A percentile compares a stretch with the other conserved stretches of the same genome.
Conservation (phyloP, 1,140 invertebrate species). For the Muscidifurax raptorellus region DNA sequence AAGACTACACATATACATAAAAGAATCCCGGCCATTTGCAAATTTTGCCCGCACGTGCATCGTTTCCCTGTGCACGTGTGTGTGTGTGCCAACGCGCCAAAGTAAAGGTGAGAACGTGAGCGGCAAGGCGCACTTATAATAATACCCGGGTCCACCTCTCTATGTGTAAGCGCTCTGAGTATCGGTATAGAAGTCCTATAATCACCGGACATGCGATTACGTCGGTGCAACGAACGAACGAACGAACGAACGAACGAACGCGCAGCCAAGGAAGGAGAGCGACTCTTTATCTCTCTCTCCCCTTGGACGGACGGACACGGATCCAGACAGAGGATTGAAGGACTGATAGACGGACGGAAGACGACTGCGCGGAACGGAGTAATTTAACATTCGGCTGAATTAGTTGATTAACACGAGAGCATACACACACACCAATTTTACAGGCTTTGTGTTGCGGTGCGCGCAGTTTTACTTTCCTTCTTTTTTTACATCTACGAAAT, state of each 20-base stretch:
- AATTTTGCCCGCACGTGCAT: neutral
- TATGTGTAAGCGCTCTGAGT: constrained; percentile 4
- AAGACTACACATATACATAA: neutral
- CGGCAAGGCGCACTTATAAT: constrained; percentile 60
- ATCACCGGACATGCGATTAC: constrained; percentile 66
- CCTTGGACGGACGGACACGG: neutral
- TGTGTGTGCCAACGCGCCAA: neutral
- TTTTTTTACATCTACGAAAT: neutral
- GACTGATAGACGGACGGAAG: constrained; percentile 51
- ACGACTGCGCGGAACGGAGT: constrained; percentile 53
- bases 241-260: neutral
- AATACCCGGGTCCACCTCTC: constrained; percentile 57
- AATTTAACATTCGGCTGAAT: constrained; percentile 68
- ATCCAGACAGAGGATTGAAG: constrained; percentile 52
- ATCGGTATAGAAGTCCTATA: constrained; percentile 63
- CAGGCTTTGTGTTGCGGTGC: neutral
- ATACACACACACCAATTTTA: constrained; percentile 46
- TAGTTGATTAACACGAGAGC: constrained; percentile 64
- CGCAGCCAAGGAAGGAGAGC: constrained; percentile 9
- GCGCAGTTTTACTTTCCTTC: neutral
- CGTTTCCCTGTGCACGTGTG: neutral
- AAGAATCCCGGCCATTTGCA: neutral
- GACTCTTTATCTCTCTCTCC: neutral
- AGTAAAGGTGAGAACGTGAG: constrained; percentile 48
- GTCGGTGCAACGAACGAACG: constrained; percentile 10